Evolutionary conservation across 2,113 vertebrate genomes (phyloP).

Genomic region (Protomyctophum bolini): DNA sequence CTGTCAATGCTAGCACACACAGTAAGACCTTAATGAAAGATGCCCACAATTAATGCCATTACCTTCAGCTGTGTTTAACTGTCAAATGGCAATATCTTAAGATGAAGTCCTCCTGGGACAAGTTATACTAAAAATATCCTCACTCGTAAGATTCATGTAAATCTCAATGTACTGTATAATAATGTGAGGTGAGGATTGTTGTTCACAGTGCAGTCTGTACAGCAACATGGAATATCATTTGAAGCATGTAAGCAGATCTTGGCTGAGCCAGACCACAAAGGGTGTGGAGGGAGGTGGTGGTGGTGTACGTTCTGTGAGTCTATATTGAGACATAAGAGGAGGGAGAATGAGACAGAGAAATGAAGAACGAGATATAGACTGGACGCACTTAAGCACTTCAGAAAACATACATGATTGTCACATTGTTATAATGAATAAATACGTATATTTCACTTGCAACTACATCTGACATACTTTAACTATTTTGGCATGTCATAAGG

Average conservation of each 20-base stretch:
- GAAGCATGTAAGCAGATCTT: constrained; percentile 32
- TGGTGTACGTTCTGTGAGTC: constrained; percentile 49
- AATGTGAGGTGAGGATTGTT: constrained; percentile 25
- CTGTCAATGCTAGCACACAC: too few species aligned
- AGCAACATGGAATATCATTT: constrained; percentile 42
- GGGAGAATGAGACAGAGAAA: neutral
- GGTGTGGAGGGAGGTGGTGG: constrained; percentile 58
- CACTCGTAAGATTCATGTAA: neutral
- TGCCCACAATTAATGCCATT: too few species aligned
- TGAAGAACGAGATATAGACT: neutral
- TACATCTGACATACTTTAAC: too few species aligned
- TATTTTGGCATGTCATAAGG: too few species aligned
- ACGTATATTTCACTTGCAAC: too few species aligned
- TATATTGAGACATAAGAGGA: constrained; percentile 53
- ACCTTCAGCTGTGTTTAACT: neutral
- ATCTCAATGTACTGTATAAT: neutral
- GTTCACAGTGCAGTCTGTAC: constrained; percentile 25
- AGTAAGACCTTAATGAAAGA: too few species aligned
- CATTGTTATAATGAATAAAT: too few species aligned
- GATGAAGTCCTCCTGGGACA: too few species aligned
- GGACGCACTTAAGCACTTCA: too few species aligned
- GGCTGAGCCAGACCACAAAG: constrained; percentile 64
- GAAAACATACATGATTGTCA: too few species aligned
- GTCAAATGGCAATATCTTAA: constrained; percentile 1
- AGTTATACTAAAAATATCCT: neutral